Evolutionary conservation across 1,140 invertebrate genomes (phyloP), one percentile per base, ranked within the genome.

Genomic region (Drosophila eugracilis): DNA sequence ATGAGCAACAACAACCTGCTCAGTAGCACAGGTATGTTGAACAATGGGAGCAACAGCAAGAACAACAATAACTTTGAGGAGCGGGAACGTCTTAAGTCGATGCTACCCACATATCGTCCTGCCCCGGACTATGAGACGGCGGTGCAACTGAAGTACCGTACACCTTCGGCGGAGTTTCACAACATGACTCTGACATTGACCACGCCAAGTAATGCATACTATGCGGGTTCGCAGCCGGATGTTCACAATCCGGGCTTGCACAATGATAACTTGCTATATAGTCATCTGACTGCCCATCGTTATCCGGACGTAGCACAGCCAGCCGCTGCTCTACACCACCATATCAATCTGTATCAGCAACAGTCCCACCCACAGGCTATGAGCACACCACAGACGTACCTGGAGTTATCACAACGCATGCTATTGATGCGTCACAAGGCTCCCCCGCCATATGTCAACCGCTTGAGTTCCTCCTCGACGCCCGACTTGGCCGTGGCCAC

Each of bases 51-150:
- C 42, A 78, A 70, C 42, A 72, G 47, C 62, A 90, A 73, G 58
- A 72, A 53, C 55, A 67, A 67, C 58, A 65, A 71, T 10, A 67
- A 69, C 66, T 59, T 55, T 5, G 58, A 91, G 14, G 91, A 91
- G 21, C 70, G 86, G 1, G 90, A 92, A 34, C 85, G 91, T 24
- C 54, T 91, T 0, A 94, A 93, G 72, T 95, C 96, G 5, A 93
- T 97, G 62, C 91, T 98, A 14, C 97, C 97, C 1, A 96, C 96
- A 0, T 99, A 99, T 91, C 94, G 97, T 30, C 96, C 96, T 19
- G 97, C 97, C 2, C 98, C 98, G 0, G 97, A 98, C 91, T 99
- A 99, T 90, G 97, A 98, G 88, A 97, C 97, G 0, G 97, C 98
- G 5, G 94, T 99, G 41, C 96, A 96, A 91, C 95, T 96, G 1